Base-by-base conservation (phyloP, 2,888 invertebrate species). In the Athetis lepigone region DNA sequence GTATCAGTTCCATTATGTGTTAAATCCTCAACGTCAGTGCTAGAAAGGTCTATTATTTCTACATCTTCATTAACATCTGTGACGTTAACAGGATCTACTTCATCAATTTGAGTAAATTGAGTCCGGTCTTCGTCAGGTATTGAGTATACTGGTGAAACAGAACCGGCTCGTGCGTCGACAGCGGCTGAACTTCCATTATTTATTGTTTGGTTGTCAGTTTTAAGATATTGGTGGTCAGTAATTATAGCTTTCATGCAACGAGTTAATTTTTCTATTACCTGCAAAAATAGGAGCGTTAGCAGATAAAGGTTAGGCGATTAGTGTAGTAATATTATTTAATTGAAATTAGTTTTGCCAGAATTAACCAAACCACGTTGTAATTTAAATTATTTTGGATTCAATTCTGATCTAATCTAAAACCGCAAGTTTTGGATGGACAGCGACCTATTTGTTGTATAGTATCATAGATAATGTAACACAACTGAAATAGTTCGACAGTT, bases 231-330 rank as follows among this genome's bases (percentile, higher is more conserved):
- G 60, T 85, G 76, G 64, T 88, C 85, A 3, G 58, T 23, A 21
- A 89, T 86, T 25, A 90, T 84, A 4, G 78, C 76, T 57, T 81
- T 87, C 85, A 90, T 84, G 49, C 81, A 85, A 4, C 85, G 75
- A 13, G 75, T 82, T 9, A 92, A 71, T 77, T 92, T 93, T 67
- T 92, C 92, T 29, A 90, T 90, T 4, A 92, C 92, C 92, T 92
- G 27, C 18, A 62, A 56, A 7, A 42, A 13, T 27, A 4, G n/a
- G n/a, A n/a, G n/a, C n/a, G n/a, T n/a, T n/a, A n/a, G n/a, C 0
- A 2, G 1, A 7, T 7, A 21, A 11, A 23, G 23, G 11, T 25
- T 43, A 42, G 5, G 9, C 29, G 5, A n/a, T n/a, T n/a, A n/a
- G n/a, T n/a, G n/a, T n/a, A n/a, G n/a, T n/a, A n/a, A n/a, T n/a